Base-by-base conservation (phyloP, 1,140 invertebrate genomes). In the Rhyzopertha dominica region DNA sequence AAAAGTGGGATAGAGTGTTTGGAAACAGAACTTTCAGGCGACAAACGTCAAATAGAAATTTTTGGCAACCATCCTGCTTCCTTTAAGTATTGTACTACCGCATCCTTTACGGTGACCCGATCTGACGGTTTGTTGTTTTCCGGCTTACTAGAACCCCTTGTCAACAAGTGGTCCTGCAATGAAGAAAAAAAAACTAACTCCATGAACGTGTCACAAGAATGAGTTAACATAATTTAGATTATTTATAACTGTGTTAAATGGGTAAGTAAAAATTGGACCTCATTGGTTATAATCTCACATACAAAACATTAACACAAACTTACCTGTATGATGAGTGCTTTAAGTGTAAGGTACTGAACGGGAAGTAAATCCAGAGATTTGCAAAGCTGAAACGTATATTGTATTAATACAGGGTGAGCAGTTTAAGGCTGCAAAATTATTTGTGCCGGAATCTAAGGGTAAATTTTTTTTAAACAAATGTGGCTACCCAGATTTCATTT, bases 321-420 rank as follows among this genome's bases (percentile, higher is more conserved):
- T 58, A 70, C 71, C 52, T 66, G 56, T 37, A 73, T 55, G 36
- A 76, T 63, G 20, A 74, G 57, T 0, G 74, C 72, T 59, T 79
- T 79, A 43, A 78, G 53, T 5, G 74, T 75, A 22, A 75, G 67
- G 61, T 77, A 79, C 48, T 74, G 71, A 25, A 74, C 66, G 24
- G 77, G 77, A 18, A 67, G 68, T 12, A 79, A 57, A 50, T 76
- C 73, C 40, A 75, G 61, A 45, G 64, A 67, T 13, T 66, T 63
- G 57, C 77, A 79, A 39, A 79, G 54, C 71, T 74, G 58, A 41
- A 69, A 70, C 26, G 35, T 40, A 56, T 53, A 24, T 43, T 36
- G 38, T 38, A 25, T 10, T n/a, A 44, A 18, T 17, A 14, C 9
- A 37, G 5, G 5, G 5, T 36, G 12, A 19, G 13, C 9, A 9